A percentile compares a stretch with the other conserved stretches of the same genome.
These are phyloP conservation scores for Pangasius sanitwongsei DNA, from an alignment of 2,797 vertebrate species.

Conservation along the genomic window DNA sequence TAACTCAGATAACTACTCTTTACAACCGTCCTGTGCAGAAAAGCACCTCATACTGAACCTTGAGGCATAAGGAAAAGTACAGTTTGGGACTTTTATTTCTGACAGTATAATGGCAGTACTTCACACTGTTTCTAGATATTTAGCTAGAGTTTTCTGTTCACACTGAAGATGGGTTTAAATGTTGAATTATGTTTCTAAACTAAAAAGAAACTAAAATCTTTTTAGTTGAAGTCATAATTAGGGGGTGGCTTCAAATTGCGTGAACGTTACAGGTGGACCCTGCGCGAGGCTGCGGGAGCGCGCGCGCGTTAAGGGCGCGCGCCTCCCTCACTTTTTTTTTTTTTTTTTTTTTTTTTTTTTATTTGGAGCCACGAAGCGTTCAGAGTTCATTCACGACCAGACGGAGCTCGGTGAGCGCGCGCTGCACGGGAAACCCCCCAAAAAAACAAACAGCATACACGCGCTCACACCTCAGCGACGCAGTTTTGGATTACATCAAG, in stretches of 20 bases:
- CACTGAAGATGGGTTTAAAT: background rate
- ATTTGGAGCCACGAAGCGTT: conserved; percentile 47
- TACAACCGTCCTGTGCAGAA: background rate
- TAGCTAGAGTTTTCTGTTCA: background rate
- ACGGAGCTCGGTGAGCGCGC: conserved; percentile 17
- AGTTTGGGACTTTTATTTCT: background rate
- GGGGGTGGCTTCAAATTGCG: background rate
- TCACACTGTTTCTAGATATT: background rate
- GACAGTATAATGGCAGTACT: too few species aligned
- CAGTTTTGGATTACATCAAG: background rate
- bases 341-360: conserved; percentile 44
- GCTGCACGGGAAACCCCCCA: background rate
- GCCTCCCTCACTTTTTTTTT: conserved; percentile 29
- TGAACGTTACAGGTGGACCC: conserved; percentile 11
- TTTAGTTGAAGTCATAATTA: background rate
- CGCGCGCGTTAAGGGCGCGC: conserved; percentile 34
- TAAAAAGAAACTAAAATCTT: background rate
- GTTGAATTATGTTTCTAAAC: background rate
- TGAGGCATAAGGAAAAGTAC: background rate
- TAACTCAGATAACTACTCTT: background rate
- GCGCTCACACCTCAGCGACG: background rate
- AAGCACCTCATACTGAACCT: background rate
- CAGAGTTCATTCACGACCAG: conserved; percentile 46
- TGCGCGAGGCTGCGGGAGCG: conserved; percentile 2
- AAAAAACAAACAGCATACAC: background rate